Conservation (phyloP, 2,797 vertebrate species). For the Melanogrammus aeglefinus region DNA sequence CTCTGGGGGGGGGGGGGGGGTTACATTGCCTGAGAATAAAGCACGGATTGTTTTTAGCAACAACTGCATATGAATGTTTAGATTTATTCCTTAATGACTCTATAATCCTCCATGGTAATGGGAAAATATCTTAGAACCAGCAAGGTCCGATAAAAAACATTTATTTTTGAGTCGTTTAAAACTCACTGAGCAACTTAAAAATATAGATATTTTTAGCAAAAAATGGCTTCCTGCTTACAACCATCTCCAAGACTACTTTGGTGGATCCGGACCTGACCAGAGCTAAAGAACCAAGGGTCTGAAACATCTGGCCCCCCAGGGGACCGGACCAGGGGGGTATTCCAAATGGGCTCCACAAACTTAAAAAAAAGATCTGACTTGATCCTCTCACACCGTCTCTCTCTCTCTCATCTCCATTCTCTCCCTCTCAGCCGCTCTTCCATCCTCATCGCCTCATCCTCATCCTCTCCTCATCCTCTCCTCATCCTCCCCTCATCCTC, state of each 20-base stretch:
- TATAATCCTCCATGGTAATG: background rate
- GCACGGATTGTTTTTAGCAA: background rate
- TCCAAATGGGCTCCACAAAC: background rate
- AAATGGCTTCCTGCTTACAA: slow-evolving; percentile 1
- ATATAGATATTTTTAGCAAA: background rate
- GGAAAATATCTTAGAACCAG: slow-evolving; percentile 3
- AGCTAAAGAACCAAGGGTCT: slow-evolving; percentile 10
- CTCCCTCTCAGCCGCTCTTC: background rate
- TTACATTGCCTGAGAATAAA: background rate
- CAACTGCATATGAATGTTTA: background rate
- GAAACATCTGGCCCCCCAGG: background rate
- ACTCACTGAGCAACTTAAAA: slow-evolving; percentile 5
- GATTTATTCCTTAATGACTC: background rate
- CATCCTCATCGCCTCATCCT: background rate
- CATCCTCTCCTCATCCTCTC: no score
- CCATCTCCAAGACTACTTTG: background rate
- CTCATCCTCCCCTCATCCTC: no score
- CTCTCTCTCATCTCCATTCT: no score
- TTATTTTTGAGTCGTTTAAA: background rate
- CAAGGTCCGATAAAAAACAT: background rate
- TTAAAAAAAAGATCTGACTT: background rate
- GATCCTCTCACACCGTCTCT: background rate
- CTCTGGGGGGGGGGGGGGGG: background rate
- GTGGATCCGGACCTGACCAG: slow-evolving; percentile 26
- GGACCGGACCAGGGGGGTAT: background rate